Percentiles rank a stretch among this genome's conserved stretches.
Conservation (phyloP, 2,888 invertebrate genomes). For the Dysmachus trigonus region DNA sequence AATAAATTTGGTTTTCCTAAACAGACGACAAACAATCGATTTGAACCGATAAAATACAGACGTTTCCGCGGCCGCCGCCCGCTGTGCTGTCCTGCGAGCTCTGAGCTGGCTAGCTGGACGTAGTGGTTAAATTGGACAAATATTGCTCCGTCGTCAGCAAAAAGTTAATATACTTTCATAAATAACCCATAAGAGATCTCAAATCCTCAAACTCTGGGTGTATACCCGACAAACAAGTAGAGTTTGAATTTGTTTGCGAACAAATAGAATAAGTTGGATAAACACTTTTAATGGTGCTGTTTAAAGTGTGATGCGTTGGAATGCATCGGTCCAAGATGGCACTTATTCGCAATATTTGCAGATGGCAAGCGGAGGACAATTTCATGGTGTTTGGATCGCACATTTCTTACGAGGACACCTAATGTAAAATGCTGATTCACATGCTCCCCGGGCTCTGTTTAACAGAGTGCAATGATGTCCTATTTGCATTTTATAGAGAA, state of each 20-base stretch:
- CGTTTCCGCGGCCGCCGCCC: not conserved
- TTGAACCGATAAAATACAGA: not conserved
- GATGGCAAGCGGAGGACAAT: not conserved
- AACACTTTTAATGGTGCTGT: not conserved
- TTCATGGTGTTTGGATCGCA: not conserved
- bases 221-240: not conserved
- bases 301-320: not conserved
- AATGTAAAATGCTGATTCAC: not conserved
- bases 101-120: not conserved
- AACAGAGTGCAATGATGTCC: not conserved
- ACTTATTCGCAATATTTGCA: not conserved
- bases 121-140: not conserved
- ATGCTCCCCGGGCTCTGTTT: not conserved
- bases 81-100: not conserved
- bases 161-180: not conserved
- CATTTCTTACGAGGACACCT: not conserved
- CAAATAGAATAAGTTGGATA: not conserved
- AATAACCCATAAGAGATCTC: not conserved
- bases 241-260: not conserved
- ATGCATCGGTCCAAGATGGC: not conserved
- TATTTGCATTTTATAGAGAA: not conserved
- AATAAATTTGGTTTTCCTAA: not conserved
- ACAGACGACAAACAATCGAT: not conserved
- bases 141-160: not conserved
- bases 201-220: not conserved